Conservation (phyloP, 2,113 vertebrate species). For the Pelvicachromis taeniatus region DNA sequence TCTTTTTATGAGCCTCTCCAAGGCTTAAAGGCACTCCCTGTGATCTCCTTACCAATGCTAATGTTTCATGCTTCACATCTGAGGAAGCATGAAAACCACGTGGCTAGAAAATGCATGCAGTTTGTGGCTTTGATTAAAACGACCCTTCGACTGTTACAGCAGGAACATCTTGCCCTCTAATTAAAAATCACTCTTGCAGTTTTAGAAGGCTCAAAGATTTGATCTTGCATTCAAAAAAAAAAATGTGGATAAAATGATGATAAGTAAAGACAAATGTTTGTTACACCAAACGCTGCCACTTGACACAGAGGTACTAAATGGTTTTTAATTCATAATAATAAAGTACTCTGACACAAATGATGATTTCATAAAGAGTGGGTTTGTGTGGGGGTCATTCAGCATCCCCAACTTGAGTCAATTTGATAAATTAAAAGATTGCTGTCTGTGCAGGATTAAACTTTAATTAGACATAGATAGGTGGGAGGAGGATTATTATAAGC, state of each 20-base stretch:
- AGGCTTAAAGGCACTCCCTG: neutral
- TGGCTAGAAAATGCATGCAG: neutral
- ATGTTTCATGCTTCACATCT: conserved; percentile 34
- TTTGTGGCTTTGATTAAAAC: conserved; percentile 30
- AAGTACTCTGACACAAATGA: neutral
- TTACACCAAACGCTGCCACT: neutral
- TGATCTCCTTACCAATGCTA: conserved; percentile 22
- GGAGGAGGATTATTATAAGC: conserved; percentile 17
- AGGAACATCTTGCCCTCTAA: neutral
- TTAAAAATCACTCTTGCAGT: neutral
- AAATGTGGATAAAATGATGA: neutral
- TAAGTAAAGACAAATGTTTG: neutral
- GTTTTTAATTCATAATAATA: conserved; percentile 16
- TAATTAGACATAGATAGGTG: conserved; percentile 15
- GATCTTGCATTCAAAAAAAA: neutral
- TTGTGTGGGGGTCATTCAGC: neutral
- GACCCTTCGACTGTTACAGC: conserved; percentile 2
- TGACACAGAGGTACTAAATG: neutral
- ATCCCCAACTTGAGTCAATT: neutral
- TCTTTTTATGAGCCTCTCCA: conserved; percentile 4
- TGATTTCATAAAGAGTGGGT: neutral
- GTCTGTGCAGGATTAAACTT: conserved; percentile 19
- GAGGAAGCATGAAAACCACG: too few species aligned
- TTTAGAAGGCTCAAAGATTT: conserved; percentile 3
- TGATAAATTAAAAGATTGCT: conserved; percentile 30